Base-by-base conservation (phyloP, 2,113 vertebrate species). In the Pongo pygmaeus region DNA sequence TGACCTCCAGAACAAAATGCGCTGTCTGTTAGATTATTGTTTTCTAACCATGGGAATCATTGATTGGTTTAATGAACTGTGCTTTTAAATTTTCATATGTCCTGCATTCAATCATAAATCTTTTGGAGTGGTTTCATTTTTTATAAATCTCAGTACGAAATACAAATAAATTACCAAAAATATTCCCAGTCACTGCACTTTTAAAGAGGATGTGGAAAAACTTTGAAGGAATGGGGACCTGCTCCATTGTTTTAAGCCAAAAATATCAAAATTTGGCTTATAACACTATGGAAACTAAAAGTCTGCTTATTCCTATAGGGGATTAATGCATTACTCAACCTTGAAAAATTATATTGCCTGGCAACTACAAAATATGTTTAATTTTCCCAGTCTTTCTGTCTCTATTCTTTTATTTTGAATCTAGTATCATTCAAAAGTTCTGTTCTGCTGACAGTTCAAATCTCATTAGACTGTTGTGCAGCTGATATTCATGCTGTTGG, bases 161-260 rank as follows among this genome's bases (percentile, higher is more conserved):
- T 93, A 55, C 74, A 98, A 94, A 96, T 97, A 96, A 93, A 96
- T 96, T 81, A 91, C 93, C 55, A 86, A 92, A 78, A 98, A 80
- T 91, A 72, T 18, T 94, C 59, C 55, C 83, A 48, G 93, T 74
- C 75, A 90, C 27, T 90, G 75, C 59, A 72, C 67, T 97, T 96
- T 96, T 96, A 97, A 97, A 85, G 90, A 97, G 96, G 95, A 96
- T 96, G 32, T 98, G 97, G 98, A 97, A 97, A 98, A 97, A 38
- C 55, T 95, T 93, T 92, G 88, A 95, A 91, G 95, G 84, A 96
- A 93, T 93, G 74, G 84, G 79, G 96, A 61, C 67, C 79, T 95
- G 84, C 48, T 93, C 35, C 94, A 96, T 98, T 98, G 96, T 98
- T 96, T n/a, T 95, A 93, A 97, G 96, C 98, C 96, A 97, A 98